Percentiles rank a stretch among this genome's conserved stretches.
These are phyloP conservation scores for Trematocara macrostoma DNA, from an alignment of 2,113 vertebrate genomes.

Conservation along the genomic window DNA sequence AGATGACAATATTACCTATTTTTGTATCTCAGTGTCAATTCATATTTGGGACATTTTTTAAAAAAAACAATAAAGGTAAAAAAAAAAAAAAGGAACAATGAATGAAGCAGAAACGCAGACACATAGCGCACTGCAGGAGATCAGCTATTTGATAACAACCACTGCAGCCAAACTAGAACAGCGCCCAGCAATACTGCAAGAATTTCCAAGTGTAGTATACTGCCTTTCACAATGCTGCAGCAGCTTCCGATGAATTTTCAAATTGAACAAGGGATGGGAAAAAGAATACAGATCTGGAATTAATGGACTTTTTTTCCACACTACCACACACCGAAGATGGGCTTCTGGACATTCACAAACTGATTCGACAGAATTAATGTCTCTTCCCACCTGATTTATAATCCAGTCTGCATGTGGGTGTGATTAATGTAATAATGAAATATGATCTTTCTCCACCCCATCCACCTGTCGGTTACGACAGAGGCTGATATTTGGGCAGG, in stretches of 20 bases:
- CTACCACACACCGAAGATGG: background rate
- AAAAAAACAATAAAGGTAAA: background rate
- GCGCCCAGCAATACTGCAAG: background rate
- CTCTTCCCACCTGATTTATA: constrained; percentile 37
- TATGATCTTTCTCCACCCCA: constrained; percentile 40
- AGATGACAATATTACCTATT: background rate
- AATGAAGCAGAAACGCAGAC: background rate
- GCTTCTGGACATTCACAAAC: constrained; percentile 27
- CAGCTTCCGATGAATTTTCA: background rate
- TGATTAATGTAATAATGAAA: constrained; percentile 63
- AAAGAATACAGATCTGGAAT: background rate
- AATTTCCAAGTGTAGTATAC: background rate
- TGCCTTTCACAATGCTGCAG: background rate
- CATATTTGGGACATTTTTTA: background rate
- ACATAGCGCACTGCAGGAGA: background rate
- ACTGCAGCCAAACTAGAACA: background rate
- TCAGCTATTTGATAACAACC: background rate
- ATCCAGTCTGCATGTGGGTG: constrained; percentile 26
- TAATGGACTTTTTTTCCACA: background rate
- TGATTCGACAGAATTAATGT: constrained; percentile 36
- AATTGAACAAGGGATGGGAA: background rate
- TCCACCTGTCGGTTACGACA: constrained; percentile 10
- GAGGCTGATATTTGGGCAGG: constrained; percentile 52
- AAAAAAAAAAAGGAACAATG: background rate
- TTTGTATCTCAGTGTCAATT: background rate